phyloP scores from a whole-genome alignment of 1,140 invertebrate genomes.

The Ostrea edulis region DNA sequence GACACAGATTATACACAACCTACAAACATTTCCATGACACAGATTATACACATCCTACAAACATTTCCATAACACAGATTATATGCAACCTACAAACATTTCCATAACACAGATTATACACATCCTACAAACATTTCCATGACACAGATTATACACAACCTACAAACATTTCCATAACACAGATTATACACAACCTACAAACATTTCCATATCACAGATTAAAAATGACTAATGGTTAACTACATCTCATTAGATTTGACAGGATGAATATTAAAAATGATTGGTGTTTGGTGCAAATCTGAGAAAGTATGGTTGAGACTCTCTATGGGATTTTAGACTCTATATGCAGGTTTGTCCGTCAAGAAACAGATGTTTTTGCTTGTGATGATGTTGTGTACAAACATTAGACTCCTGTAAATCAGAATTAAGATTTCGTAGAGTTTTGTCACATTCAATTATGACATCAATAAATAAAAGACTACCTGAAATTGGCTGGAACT shows the following conservation, averaged over 20 bases:
- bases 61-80: not conserved
- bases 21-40: not conserved
- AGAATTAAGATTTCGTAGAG: no score
- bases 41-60: conserved; percentile 63
- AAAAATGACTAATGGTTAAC: no score
- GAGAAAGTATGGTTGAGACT: no score
- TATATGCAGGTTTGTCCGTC: no score
- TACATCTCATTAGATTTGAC: no score
- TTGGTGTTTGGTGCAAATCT: no score
- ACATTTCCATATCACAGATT: not conserved
- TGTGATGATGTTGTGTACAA: no score
- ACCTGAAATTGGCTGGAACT: conserved; percentile 65
- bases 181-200: not conserved
- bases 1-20: not conserved
- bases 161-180: conserved; percentile 29
- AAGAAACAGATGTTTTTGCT: no score
- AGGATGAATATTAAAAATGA: no score
- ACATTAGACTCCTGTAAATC: no score
- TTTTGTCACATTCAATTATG: no score
- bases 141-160: conserved; percentile 58
- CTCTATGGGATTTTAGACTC: no score
- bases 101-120: not conserved
- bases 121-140: not conserved
- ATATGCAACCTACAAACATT: not conserved
- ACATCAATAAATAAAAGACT: not conserved